These are phyloP conservation scores for Nymphalis c-album DNA, from an alignment of 2,888 invertebrate genomes.

Conservation along the genomic window DNA sequence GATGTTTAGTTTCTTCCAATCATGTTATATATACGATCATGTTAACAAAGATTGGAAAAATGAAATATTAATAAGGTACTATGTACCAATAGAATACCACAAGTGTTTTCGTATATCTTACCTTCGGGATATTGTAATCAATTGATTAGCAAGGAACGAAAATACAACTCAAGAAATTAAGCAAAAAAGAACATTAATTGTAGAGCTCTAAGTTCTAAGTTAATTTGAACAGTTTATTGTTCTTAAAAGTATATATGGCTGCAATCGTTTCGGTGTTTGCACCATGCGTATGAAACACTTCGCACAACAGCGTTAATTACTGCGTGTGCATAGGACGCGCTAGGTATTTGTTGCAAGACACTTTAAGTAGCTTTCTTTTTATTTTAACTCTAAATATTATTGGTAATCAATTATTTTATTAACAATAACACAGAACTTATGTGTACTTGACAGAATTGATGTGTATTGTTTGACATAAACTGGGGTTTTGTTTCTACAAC, in stretches of 20 bases:
- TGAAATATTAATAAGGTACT: too few relatives aligned
- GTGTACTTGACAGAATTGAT: too few relatives aligned
- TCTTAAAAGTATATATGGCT: not conserved
- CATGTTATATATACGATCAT: too few relatives aligned
- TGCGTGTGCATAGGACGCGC: slow-evolving; percentile 15
- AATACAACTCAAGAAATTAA: not conserved
- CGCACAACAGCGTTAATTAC: slow-evolving; percentile 24
- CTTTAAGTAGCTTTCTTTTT: slow-evolving; percentile 1
- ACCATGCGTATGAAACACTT: slow-evolving; percentile 20
- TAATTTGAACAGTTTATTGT: not conserved
- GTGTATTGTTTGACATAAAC: too few relatives aligned
- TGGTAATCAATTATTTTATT: too few relatives aligned
- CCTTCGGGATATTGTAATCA: too few relatives aligned
- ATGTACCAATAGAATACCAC: too few relatives aligned
- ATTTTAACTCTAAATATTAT: not conserved
- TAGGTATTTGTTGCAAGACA: not conserved
- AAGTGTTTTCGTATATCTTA: too few relatives aligned
- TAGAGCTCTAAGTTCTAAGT: not conserved
- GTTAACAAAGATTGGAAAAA: too few relatives aligned
- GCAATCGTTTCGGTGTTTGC: slow-evolving; percentile 15
- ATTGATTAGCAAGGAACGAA: not conserved
- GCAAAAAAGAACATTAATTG: not conserved
- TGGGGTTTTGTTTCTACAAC: too few relatives aligned
- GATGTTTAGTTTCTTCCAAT: too few relatives aligned
- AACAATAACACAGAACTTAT: too few relatives aligned